Percentiles rank a stretch among this genome's conserved stretches.
Conservation (phyloP, 2,113 vertebrate species). For the Misgurnus anguillicaudatus region DNA sequence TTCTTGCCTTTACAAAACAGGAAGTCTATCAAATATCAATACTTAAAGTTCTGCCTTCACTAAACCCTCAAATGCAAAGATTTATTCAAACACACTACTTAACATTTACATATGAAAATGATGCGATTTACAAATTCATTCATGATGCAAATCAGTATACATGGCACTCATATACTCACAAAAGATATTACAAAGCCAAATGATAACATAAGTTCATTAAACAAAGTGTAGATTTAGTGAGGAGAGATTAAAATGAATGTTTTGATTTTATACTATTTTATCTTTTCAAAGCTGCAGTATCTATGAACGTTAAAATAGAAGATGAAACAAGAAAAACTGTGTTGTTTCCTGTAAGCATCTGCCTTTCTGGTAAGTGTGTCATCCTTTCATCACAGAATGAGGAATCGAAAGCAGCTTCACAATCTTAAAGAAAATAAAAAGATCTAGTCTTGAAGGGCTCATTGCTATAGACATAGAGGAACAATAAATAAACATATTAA, state of each 20-base stretch:
- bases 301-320: background rate
- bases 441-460: too few species aligned
- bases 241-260: too few species aligned
- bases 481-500: background rate
- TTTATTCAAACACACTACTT: background rate
- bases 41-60: background rate
- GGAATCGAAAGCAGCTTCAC: conserved; percentile 39
- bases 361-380: background rate
- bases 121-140: background rate
- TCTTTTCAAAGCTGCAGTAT: too few species aligned
- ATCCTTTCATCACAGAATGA: conserved; percentile 22
- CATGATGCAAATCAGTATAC: background rate
- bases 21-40: conserved; percentile 55
- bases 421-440: conserved; percentile 1
- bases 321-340: background rate
- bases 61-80: background rate
- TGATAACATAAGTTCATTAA: too few species aligned
- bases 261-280: too few species aligned
- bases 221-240: too few species aligned
- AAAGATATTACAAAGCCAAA: too few species aligned
- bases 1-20: conserved; percentile 37
- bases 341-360: conserved; percentile 46
- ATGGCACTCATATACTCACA: too few species aligned
- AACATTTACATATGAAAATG: conserved; percentile 14
- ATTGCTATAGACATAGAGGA: too few species aligned